Percentiles rank a stretch among this genome's conserved stretches.
These are phyloP conservation scores for Allophyes oxyacanthae DNA, from an alignment of 2,888 invertebrate genomes.

Conservation along the genomic window DNA sequence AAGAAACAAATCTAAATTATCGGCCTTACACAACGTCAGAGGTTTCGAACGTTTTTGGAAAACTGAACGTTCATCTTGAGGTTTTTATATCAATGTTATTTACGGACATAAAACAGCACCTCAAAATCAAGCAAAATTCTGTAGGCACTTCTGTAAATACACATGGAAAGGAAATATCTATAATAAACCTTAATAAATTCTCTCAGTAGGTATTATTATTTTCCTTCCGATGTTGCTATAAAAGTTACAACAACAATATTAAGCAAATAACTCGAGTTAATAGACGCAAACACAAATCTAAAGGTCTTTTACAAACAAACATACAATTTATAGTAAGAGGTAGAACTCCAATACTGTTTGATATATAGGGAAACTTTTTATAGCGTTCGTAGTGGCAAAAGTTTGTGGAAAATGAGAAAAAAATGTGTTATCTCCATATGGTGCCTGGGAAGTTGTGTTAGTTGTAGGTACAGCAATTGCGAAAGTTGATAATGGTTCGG, in stretches of 20 bases:
- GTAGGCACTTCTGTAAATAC: no score
- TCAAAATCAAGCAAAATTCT: no score
- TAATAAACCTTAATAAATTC: neutral
- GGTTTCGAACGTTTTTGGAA: no score
- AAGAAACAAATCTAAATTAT: no score
- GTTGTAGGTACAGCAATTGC: neutral
- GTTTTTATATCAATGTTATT: no score
- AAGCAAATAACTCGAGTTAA: constrained; percentile 7
- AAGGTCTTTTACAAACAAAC: constrained; percentile 26
- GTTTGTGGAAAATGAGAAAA: constrained; percentile 40
- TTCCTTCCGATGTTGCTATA: neutral
- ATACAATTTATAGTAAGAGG: constrained; percentile 17
- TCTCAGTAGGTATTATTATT: neutral
- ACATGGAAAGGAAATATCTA: no score
- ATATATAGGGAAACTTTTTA: constrained; percentile 48
- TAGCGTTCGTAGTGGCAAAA: constrained; percentile 31
- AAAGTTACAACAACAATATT: neutral
- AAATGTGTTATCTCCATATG: constrained; percentile 48
- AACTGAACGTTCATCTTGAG: no score
- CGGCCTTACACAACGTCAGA: no score
- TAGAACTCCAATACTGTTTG: constrained; percentile 17
- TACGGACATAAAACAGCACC: no score
- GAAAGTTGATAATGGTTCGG: neutral
- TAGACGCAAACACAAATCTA: constrained; percentile 33
- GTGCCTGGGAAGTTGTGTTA: constrained; percentile 21